Percentiles rank a stretch among this genome's conserved stretches.
Conservation (phyloP, 2,888 invertebrate genomes). For the Spodoptera littoralis region DNA sequence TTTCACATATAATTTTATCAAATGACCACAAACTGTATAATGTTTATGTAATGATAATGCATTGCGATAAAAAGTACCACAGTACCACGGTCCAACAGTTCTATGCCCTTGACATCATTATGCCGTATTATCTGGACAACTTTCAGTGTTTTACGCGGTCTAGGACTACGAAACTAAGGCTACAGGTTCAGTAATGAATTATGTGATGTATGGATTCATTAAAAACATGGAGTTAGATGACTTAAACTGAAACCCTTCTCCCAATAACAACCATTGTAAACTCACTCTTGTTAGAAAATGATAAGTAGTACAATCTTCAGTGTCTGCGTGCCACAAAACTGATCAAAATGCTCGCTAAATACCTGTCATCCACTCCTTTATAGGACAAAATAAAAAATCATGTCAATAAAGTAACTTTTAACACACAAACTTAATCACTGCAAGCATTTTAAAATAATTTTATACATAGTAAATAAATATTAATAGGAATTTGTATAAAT, state of each 20-base stretch:
- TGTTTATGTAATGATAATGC: slow-evolving; percentile 28
- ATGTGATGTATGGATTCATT: slow-evolving; percentile 41
- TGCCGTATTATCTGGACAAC: not conserved
- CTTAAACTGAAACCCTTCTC: slow-evolving; percentile 44
- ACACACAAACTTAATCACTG: slow-evolving; percentile 27
- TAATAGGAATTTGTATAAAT: not conserved
- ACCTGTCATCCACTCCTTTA: slow-evolving; percentile 73
- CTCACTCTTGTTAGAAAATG: slow-evolving; percentile 62
- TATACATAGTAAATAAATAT: not conserved
- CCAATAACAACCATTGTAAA: slow-evolving; percentile 55
- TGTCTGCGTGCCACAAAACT: slow-evolving; percentile 67
- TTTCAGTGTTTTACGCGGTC: not conserved
- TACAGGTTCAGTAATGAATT: not conserved
- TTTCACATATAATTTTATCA: slow-evolving; percentile 6
- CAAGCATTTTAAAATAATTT: slow-evolving; percentile 7
- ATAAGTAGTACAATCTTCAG: slow-evolving; percentile 60
- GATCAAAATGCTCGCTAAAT: slow-evolving; percentile 65
- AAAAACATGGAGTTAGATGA: slow-evolving; percentile 26
- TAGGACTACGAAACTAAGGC: too few species aligned
- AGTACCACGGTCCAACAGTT: not conserved
- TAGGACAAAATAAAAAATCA: slow-evolving; percentile 64
- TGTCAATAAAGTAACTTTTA: slow-evolving; percentile 35
- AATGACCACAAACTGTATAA: slow-evolving; percentile 11
- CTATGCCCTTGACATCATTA: slow-evolving; percentile 18
- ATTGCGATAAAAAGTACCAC: slow-evolving; percentile 29